phyloP scores from a whole-genome alignment of 2,113 vertebrate genomes.

The Cyrtonyx montezumae region DNA sequence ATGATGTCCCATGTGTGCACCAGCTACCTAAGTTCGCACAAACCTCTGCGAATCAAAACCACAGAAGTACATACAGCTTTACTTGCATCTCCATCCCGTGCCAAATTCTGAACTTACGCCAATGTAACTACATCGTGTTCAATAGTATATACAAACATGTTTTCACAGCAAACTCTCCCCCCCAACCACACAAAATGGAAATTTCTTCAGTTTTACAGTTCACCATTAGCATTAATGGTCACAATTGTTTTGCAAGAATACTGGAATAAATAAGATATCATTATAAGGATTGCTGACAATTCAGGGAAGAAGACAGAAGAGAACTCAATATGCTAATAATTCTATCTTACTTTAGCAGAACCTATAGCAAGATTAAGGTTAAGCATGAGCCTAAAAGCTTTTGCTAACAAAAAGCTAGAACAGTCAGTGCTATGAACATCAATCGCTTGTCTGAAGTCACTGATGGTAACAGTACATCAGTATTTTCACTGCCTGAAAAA shows the following conservation, averaged over 20 bases:
- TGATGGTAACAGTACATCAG: background rate
- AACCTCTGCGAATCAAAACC: conserved; percentile 26
- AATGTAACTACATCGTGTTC: background rate
- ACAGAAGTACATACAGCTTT: conserved; percentile 35
- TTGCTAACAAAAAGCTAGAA: background rate
- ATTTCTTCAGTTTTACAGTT: background rate
- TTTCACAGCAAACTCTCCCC: background rate
- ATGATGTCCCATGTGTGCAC: conserved; percentile 25
- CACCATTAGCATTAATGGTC: background rate
- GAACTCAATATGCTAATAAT: background rate
- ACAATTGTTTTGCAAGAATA: background rate
- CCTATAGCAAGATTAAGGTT: background rate
- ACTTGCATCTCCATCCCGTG: background rate
- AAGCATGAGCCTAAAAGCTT: background rate
- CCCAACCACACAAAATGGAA: background rate
- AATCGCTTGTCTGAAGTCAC: background rate
- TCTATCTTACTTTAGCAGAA: background rate
- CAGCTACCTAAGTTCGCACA: conserved; percentile 29
- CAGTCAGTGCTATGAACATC: background rate
- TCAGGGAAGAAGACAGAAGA: background rate
- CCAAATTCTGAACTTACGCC: background rate
- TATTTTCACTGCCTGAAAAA: background rate
- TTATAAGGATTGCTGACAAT: background rate
- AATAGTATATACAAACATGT: background rate
- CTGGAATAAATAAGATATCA: background rate